Percentiles rank a stretch among this genome's conserved stretches.
Conservation (phyloP, 2,888 invertebrate genomes). For the Halocaridina rubra region DNA sequence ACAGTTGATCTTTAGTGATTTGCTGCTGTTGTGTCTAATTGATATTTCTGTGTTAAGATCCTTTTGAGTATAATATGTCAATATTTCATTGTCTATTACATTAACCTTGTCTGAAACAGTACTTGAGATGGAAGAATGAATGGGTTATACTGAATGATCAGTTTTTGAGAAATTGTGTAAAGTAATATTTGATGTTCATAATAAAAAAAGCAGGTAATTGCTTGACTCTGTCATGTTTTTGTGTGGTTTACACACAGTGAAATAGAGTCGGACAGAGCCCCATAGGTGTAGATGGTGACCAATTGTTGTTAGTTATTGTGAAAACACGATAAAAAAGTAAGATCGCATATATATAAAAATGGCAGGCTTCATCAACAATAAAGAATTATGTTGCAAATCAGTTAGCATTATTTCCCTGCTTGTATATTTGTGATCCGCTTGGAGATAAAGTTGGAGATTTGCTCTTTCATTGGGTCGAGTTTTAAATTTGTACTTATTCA, state of each 20-base stretch:
- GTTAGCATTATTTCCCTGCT: no score
- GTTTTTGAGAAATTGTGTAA: slow-evolving; percentile 9
- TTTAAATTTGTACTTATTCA: no score
- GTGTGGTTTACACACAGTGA: not conserved
- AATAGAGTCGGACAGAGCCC: not conserved
- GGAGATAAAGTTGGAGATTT: no score
- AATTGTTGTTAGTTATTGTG: slow-evolving; percentile 56
- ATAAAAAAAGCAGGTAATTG: slow-evolving; percentile 11
- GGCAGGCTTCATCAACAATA: slow-evolving; percentile 59
- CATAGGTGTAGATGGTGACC: slow-evolving; percentile 25
- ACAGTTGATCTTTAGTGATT: not conserved
- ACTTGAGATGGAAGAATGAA: not conserved
- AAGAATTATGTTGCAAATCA: slow-evolving; percentile 57
- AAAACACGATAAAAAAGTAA: slow-evolving; percentile 52
- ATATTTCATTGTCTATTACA: no score
- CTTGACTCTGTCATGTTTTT: not conserved
- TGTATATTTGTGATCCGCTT: no score
- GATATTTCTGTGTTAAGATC: no score
- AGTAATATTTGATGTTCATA: slow-evolving; percentile 18
- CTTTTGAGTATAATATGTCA: no score
- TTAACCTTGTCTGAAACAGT: not conserved
- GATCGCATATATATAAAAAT: slow-evolving; percentile 44
- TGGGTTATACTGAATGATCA: not conserved
- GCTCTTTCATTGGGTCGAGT: no score
- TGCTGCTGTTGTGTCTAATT: not conserved